Evolutionary conservation across 2,797 vertebrate species (phyloP).

Genomic region (Pipistrellus pipistrellus): DNA sequence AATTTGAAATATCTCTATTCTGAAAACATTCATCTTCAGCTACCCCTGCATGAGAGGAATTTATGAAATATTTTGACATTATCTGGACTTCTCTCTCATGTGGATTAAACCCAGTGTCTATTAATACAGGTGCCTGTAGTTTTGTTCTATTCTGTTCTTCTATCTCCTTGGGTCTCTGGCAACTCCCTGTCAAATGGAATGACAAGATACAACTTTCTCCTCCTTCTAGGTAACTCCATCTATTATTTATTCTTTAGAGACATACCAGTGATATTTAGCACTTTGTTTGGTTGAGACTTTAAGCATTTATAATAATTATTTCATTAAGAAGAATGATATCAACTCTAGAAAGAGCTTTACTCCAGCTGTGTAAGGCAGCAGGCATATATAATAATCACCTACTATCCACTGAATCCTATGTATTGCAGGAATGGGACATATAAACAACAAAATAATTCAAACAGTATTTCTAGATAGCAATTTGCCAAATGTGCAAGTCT

Average conservation of each 20-base stretch:
- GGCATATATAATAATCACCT: neutral
- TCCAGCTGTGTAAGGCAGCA: neutral
- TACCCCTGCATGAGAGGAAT: neutral
- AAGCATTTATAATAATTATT: slow-evolving; percentile 21
- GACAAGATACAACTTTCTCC: neutral
- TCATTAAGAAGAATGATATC: neutral
- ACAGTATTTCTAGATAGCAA: slow-evolving; percentile 22
- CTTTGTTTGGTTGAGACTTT: slow-evolving; percentile 9
- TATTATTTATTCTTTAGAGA: slow-evolving; percentile 56
- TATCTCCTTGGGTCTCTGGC: neutral
- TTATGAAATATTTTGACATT: slow-evolving; percentile 49
- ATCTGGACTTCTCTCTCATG: slow-evolving; percentile 1
- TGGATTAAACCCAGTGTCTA: neutral
- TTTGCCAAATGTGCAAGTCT: neutral
- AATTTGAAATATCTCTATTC: neutral
- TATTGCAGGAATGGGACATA: neutral
- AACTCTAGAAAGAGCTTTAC: slow-evolving; percentile 25
- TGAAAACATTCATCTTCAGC: slow-evolving; percentile 11
- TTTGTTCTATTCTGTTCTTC: slow-evolving; percentile 10
- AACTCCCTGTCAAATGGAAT: slow-evolving; percentile 51
- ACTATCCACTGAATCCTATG: neutral
- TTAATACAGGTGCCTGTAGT: neutral
- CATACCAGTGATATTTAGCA: slow-evolving; percentile 41
- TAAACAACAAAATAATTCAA: neutral
- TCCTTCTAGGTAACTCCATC: slow-evolving; percentile 27